phyloP scores from a whole-genome alignment of 2,888 invertebrate species.

The Stenchaetothrips biformis region DNA sequence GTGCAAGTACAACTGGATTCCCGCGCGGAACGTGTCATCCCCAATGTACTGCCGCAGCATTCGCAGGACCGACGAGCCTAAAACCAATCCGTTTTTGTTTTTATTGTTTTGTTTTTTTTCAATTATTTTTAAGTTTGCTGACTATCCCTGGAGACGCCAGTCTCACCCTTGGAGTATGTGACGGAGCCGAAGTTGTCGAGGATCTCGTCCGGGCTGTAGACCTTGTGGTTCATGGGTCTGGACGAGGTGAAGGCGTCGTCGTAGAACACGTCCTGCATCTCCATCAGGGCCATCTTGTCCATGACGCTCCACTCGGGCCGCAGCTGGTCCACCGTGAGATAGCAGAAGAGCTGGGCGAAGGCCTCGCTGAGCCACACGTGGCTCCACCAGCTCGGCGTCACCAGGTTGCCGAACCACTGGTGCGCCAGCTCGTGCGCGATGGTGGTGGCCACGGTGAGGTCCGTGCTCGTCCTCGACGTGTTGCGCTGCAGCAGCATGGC shows the following conservation, averaged over 20 bases:
- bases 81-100: background rate
- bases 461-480: background rate
- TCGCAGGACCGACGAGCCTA: background rate
- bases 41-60: background rate
- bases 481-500: background rate
- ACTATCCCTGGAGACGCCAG: background rate
- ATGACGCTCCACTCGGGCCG: background rate
- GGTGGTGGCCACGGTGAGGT: background rate
- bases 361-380: conserved; percentile 17
- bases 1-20: background rate
- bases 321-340: background rate
- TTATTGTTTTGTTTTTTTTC: too few relatives aligned
- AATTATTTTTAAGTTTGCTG: too few relatives aligned
- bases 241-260: background rate
- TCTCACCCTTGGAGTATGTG: background rate
- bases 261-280: background rate
- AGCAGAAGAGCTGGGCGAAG: conserved; percentile 3
- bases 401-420: conserved; percentile 22
- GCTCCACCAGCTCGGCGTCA: background rate
- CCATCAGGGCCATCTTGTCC: conserved; percentile 3
- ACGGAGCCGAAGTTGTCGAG: conserved; percentile 1
- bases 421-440: conserved; percentile 17
- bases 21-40: background rate
- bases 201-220: conserved; percentile 1
- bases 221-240: background rate